Evolutionary conservation across 1,140 invertebrate species (phyloP), one percentile per base, ranked within the genome.

Genomic region (Drosophila leontia): DNA sequence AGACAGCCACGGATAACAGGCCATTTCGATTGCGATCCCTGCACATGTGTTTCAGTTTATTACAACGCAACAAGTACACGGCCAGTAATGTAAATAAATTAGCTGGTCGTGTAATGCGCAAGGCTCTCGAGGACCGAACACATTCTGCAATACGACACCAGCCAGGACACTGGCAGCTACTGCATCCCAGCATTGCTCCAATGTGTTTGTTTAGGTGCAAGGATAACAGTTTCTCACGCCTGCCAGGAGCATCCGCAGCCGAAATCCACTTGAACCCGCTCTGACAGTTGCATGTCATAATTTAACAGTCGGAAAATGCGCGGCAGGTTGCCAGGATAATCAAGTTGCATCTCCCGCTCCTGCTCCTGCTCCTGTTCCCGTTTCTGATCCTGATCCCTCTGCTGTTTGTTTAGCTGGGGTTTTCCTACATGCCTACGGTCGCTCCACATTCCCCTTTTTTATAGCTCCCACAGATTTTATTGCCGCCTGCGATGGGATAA

Each of bases 241-340:
- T 65, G 55, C 64, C 85, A 58, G 59, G 50, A 61, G 62, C 59
- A 82, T 39, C 61, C 60, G 34, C 45, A 47, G 35, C 50, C 50
- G 29, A 26, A 68, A 58, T 35, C 58, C 75, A 88, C 85, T 88
- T 85, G 78, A 90, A 62, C 53, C 75, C 48, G 44, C 29, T 45
- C 57, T 81, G 86, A 90, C 85, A 90, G 86, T 90, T 79, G 78
- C 71, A 85, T 76, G 82, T 90, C 85, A 90, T 90, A 90, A 90
- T 90, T 90, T 81, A 91, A 82, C 81, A 78, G 85, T 71, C 77
- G 64, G 44, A 75, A 47, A 81, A 75, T 78, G 70, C 70, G 74
- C 64, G 79, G 79, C 78, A 78, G 71, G 75, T 70, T 86, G 68
- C 62, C 60, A 90, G 85, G 77, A 78, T 85, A 82, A 82, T 61